Base-by-base conservation (phyloP, 2,113 vertebrate species). In the Pluvialis apricaria region DNA sequence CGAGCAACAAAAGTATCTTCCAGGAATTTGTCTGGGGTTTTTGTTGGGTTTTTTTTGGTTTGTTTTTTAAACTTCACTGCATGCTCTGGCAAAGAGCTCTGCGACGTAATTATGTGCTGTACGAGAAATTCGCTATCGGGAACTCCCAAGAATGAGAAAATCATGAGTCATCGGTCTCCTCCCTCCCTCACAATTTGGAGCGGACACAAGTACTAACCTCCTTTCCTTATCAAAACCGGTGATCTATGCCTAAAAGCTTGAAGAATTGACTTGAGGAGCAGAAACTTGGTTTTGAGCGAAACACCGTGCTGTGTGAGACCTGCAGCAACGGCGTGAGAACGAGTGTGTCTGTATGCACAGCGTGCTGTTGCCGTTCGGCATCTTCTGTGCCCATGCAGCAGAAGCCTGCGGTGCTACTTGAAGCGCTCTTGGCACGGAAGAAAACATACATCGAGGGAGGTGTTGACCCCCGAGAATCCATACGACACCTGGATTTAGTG, bases 281-380 rank as follows among this genome's bases (percentile, higher is more conserved):
- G 32, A 8, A 47, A 24, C 26, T 42, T 36, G 11, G 7, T 51
- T 51, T 29, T 55, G n/a, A 61, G 82, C 38, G 29, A 15, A 60
- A 15, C 40, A 6, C 10, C 0, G 1, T 22, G 47, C 52, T 69
- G 36, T 12, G 13, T 6, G 4, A 70, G 57, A 69, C 25, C 12
- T 28, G 55, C 28, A 29, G 55, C 40, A 55, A 4, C 61, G 15
- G 5, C 7, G 20, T 7, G 38, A 76, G 69, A n/a, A 26, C 15
- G 28, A 16, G 28, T 7, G 18, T 3, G 20, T 26, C 3, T 0
- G 1, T 28, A 13, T 31, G 54, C 4, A 11, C 6, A 6, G 31
- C 28, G 8, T 15, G 10, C 10, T 8, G 0, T 20, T 10, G 4
- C 31, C 34, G 40, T 29, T 65, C 15, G 44, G 26, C 58, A 15